Base-by-base conservation (phyloP, 2,888 invertebrate species). In the Tuberolachnus salignus region DNA sequence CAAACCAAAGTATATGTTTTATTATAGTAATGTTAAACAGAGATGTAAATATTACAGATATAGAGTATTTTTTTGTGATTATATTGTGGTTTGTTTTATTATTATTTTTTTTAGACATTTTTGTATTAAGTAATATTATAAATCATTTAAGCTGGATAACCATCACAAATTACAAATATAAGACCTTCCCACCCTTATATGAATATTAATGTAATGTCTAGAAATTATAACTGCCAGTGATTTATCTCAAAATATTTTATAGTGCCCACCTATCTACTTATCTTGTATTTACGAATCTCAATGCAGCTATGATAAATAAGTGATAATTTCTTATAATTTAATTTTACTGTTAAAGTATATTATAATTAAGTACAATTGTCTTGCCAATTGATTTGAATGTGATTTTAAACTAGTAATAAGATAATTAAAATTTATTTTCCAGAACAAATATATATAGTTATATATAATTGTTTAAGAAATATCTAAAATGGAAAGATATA, bases 401-500 rank as follows among this genome's bases (percentile, higher is more conserved):
- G 72, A 73, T 73, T 73, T 66, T 23, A 59, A 34, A 34, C 34
- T 34, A 34, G 34, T 34, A 34, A 59, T 59, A 69, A 42, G 53
- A 9, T 21, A 55, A 34, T 51, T 61, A 21, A 34, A 63, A 42
- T 51, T 49, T 49, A 63, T 73, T 34, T 63, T 63, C 26, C 21
- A 3, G 72, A 73, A 73, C 61, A 73, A 73, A 57, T 71, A 44
- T 59, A 59, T 59, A 63, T 44, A 63, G 26, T 13, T 55, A 70
- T 63, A 19, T 51, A 10, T 55, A 21, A 42, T 71, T 71, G 26
- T 73, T 51, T 74, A 74, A 51, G 0, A 73, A 74, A 64, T 63
- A 74, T 74, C 63, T 74, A 63, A 64, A 53, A 53, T 74, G 53
- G 44, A 64, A 42, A 72, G 46, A 73, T 74, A 71, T 46, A 72